Evolutionary conservation across 1,140 invertebrate genomes (phyloP), one percentile per base, ranked within the genome.

Genomic region (Bombus confusus): DNA sequence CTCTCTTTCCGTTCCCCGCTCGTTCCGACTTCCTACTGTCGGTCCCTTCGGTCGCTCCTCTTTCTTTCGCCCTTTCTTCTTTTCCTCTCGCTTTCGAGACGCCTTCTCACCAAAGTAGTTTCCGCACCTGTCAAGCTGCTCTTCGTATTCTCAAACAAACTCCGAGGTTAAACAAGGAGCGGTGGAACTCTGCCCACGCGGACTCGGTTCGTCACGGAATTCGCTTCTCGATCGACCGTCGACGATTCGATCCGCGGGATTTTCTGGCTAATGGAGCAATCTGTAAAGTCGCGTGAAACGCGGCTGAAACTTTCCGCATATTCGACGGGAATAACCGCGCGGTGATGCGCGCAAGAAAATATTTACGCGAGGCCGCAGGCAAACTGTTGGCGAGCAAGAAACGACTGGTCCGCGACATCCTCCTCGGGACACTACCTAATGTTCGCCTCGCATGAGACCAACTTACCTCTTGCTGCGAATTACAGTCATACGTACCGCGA

Each of bases 401-500:
- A 91, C 79, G 43, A 73, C 41, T 34, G 72, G 73, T 68, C 82
- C 87, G 87, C 92, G 92, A 92, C 92, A 88, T 90, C 88, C 87
- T 86, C 37, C 72, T 80, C 85, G 79, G 87, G 81, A 88, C 76
- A 69, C 34, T 73, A 68, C 88, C 87, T 93, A 93, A 93, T 93
- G 92, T 84, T 86, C 90, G 85, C 64, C 86, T 92, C 85, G 91
- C 92, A 92, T 92, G 92, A 90, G 91, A 87, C 75, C 57, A 73
- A 52, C 81, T 72, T 66, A 15, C 6, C 74, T 18, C 57, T 73
- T 39, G 78, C 28, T 34, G 78, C 43, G 68, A 66, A 47, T 34
- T 62, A 52, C 59, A 28, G 39, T 39, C 37, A 5, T 5, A 28
- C 12, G 10, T 37, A 37, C 59, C 6, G 71, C n/a, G 18, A 41